A percentile compares a stretch with the other conserved stretches of the same genome.
Conservation (phyloP, 2,888 invertebrate species). For the Chaetoderma sp. region DNA sequence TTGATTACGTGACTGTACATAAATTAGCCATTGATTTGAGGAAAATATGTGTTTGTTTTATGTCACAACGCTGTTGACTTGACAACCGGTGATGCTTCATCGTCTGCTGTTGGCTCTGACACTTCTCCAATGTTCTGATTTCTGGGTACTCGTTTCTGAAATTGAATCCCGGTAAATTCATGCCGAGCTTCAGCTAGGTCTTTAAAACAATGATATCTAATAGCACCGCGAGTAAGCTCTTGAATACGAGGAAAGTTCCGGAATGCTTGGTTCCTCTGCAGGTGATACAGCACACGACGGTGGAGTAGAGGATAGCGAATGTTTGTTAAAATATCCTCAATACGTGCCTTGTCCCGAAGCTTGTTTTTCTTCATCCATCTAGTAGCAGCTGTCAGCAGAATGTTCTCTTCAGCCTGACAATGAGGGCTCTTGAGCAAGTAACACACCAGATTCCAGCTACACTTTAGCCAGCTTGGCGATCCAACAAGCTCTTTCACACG, state of each 20-base stretch:
- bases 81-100: too few species aligned
- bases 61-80: too few species aligned
- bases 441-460: conserved; percentile 52
- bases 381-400: conserved; percentile 57
- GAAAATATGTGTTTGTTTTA: too few species aligned
- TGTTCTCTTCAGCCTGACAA: conserved; percentile 56
- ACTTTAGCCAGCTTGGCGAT: conserved; percentile 49
- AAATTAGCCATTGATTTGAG: too few species aligned
- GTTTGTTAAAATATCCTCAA: conserved; percentile 58
- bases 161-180: conserved; percentile 57
- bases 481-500: conserved; percentile 50
- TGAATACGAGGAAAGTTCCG: conserved; percentile 60
- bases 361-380: conserved; percentile 63
- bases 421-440: conserved; percentile 52
- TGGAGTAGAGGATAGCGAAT: conserved; percentile 59
- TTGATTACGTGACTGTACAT: too few species aligned
- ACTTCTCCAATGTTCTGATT: too few species aligned
- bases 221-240: conserved; percentile 52
- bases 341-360: conserved; percentile 54
- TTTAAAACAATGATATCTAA: conserved; percentile 59
- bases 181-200: conserved; percentile 57
- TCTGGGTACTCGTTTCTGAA: too few species aligned
- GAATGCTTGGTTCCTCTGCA: conserved; percentile 60
- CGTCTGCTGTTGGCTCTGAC: too few species aligned
- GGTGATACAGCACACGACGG: conserved; percentile 56